Evolutionary conservation across 2,797 vertebrate genomes (phyloP).

Genomic region (Epinephelus coioides): DNA sequence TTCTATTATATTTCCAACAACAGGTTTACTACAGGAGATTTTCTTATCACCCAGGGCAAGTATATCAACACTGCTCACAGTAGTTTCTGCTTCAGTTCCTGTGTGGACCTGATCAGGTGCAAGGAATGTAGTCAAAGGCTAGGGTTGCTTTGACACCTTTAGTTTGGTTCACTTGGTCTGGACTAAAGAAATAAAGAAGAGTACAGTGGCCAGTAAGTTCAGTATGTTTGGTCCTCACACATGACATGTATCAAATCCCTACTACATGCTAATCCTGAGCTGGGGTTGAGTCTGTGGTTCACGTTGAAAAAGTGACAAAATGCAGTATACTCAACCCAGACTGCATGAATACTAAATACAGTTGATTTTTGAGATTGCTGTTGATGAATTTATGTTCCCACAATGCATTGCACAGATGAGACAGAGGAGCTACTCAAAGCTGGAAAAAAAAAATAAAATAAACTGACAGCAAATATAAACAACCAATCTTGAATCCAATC

Average conservation of each 20-base stretch:
- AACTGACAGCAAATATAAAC: not conserved
- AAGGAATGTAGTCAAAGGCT: not conserved
- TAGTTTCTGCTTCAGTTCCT: slow-evolving; percentile 16
- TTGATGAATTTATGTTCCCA: no score
- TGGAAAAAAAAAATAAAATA: not conserved
- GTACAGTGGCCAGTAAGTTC: not conserved
- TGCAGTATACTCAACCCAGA: no score
- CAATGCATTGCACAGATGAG: no score
- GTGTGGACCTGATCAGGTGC: slow-evolving; percentile 17
- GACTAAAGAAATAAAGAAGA: not conserved
- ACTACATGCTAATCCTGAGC: not conserved
- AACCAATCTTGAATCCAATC: no score
- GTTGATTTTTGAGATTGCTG: no score
- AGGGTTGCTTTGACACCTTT: not conserved
- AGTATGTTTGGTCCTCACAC: not conserved
- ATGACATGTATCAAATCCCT: no score
- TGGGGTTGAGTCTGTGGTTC: no score
- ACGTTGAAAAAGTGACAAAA: no score
- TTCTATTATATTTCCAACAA: slow-evolving; percentile 49
- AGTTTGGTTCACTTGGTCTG: not conserved
- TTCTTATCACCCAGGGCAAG: slow-evolving; percentile 26
- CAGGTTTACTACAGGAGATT: slow-evolving; percentile 39
- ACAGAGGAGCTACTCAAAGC: not conserved
- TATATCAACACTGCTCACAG: not conserved
- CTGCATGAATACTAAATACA: no score